Conservation (phyloP, 2,888 invertebrate species). For the Acronicta psi region DNA sequence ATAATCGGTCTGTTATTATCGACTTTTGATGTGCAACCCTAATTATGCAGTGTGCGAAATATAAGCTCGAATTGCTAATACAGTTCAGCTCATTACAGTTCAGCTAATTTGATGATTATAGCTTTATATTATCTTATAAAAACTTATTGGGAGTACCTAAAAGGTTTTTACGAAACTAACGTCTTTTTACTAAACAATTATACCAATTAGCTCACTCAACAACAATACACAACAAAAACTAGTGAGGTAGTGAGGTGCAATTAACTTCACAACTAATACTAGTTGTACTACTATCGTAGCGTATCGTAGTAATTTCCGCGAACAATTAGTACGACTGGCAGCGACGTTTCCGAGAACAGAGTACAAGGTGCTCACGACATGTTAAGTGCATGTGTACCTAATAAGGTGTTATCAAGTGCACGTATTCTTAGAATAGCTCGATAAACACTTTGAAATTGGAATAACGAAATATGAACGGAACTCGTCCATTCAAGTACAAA, state of each 20-base stretch:
- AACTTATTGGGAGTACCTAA: background rate
- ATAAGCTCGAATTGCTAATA: background rate
- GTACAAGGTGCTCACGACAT: slow-evolving; percentile 24
- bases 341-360: slow-evolving; percentile 53
- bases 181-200: slow-evolving; percentile 15
- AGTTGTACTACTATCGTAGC: slow-evolving; percentile 54
- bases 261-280: slow-evolving; percentile 35
- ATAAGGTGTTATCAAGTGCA: slow-evolving; percentile 13
- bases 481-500: too few relatives aligned
- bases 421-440: background rate
- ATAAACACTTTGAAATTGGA: background rate
- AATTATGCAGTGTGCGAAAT: slow-evolving; percentile 2
- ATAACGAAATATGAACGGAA: too few relatives aligned
- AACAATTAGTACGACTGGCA: slow-evolving; percentile 55
- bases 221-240: slow-evolving; percentile 34
- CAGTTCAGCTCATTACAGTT: too few relatives aligned
- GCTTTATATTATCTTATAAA: background rate
- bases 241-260: slow-evolving; percentile 23
- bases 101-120: background rate
- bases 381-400: slow-evolving; percentile 15
- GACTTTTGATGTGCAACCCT: slow-evolving; percentile 4
- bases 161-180: background rate
- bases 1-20: slow-evolving; percentile 19
- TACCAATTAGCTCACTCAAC: slow-evolving; percentile 25
- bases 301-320: slow-evolving; percentile 64